Base-by-base conservation (phyloP, 2,797 vertebrate genomes). In the Sphenodon punctatus region DNA sequence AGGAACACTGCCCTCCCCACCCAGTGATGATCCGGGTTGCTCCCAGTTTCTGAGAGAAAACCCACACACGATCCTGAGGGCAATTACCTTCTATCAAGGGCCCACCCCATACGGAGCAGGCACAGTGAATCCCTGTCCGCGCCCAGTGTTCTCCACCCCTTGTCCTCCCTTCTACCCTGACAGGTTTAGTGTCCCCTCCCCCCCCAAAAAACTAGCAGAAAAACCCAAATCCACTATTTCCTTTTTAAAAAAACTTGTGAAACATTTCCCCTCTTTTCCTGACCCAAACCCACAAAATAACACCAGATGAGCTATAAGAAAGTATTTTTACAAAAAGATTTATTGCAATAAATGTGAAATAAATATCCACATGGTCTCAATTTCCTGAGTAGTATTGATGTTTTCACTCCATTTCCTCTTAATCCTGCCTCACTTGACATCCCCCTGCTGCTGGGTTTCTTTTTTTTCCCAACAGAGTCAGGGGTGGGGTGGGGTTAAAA, bases 361-460 rank as follows among this genome's bases (percentile, higher is more conserved):
- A 84, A 93, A 92, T 92, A 83, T 76, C 63, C 93, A 94, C 87
- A 92, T 90, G 88, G 72, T 91, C 94, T 95, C 89, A 94, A 89
- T 95, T 95, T 94, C 72, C 82, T 90, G 67, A 72, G 70, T 56
- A 75, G 39, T 71, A 53, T 42, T 87, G 85, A 85, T 58, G 82
- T 86, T 93, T 93, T 94, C 86, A 84, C 77, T 91, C 80, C 86
- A 88, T 93, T 94, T 94, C 81, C 88, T 88, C 72, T 76, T 80
- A 92, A 84, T 91, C 61, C 67, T 78, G 61, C 53, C 55, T 91
- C 66, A 59, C n/a, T 93, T 51, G 80, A 43, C 87, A 84, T 77
- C 80, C 60, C 39, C 70, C 78, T 79, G 80, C 61, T 86, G 75
- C 51, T 88, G 77, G 49, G 80, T 65, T 89, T 77, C 60, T 91